Base-by-base conservation (phyloP, 1,140 invertebrate genomes). In the Pogonus chalceus region DNA sequence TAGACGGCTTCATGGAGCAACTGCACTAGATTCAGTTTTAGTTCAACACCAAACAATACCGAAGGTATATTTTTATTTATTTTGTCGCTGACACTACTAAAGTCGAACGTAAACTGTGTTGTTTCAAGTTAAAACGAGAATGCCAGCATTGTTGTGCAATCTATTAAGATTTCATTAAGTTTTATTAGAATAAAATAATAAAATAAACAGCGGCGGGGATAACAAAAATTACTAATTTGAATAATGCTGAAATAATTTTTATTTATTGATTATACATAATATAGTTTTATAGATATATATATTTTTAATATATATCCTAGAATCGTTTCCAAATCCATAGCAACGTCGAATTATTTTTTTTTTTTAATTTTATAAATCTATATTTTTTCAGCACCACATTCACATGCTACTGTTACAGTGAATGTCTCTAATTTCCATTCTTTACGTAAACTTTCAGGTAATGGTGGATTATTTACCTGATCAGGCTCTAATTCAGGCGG, bases 1-100 rank as follows among this genome's bases (percentile, higher is more conserved):
- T 61, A 66, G 75, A 52, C 67, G 79, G 9, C 69, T 81, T 3
- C 69, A 75, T 31, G 79, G 78, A 0, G 55, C 73, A 9, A 65
- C 65, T 9, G 72, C 72, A 43, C 61, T 76, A 39, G 76, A 80
- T 64, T 80, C 79, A 1, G 76, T 81, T 14, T 64, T 82, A 10
- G 77, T 81, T 10, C 74, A 78, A 56, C 79, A 80, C 65, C 72
- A 78, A 54, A 76, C 70, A 2, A 73, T 82, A 23, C 68, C 76
- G 3, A 78, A 79, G 72, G 80, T 82, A 64, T n/a, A n/a, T n/a
- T n/a, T 66, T 61, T 58, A 43, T 20, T 20, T 51, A 3, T n/a
- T n/a, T n/a, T 51, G 50, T 39, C 14, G 16, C 24, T 20, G 35
- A 2, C 37, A 35, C 24, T 24, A 35, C 2, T 51, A 51, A 22